Evolutionary conservation across 2,113 vertebrate species (phyloP).

Genomic region (Gnathonemus longibarbis): DNA sequence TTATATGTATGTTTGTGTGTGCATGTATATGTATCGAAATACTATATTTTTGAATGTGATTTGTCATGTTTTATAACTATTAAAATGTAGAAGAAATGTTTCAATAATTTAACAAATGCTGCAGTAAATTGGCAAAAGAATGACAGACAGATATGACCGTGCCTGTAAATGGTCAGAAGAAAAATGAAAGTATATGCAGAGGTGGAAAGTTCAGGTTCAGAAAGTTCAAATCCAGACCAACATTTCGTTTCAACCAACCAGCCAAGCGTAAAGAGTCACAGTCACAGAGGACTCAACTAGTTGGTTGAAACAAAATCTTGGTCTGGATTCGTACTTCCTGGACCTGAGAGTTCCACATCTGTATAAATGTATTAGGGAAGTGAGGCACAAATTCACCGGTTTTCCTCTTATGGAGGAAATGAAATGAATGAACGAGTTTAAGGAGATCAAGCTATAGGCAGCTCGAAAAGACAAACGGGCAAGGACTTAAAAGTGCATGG

Average conservation of each 20-base stretch:
- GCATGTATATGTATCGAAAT: conserved; percentile 6
- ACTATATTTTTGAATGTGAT: conserved; percentile 5
- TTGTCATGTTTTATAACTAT: neutral
- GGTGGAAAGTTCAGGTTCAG: neutral
- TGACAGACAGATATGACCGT: neutral
- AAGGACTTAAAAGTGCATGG: neutral
- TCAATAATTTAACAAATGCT: neutral
- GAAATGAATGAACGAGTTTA: neutral
- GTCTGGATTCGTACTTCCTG: neutral
- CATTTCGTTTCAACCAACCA: neutral
- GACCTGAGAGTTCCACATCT: neutral
- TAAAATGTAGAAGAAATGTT: neutral
- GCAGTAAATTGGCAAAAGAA: neutral
- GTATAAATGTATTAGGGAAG: neutral
- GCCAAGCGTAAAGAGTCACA: neutral
- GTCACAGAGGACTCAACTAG: neutral
- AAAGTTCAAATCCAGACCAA: neutral
- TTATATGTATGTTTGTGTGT: neutral
- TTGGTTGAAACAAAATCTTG: neutral
- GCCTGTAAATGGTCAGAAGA: neutral
- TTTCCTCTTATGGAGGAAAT: neutral
- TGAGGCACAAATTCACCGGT: neutral
- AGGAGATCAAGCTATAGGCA: neutral
- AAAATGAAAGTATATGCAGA: neutral
- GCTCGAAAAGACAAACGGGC: neutral